phyloP scores from a whole-genome alignment of 2,113 vertebrate species.

The Tonatia bakeri region DNA sequence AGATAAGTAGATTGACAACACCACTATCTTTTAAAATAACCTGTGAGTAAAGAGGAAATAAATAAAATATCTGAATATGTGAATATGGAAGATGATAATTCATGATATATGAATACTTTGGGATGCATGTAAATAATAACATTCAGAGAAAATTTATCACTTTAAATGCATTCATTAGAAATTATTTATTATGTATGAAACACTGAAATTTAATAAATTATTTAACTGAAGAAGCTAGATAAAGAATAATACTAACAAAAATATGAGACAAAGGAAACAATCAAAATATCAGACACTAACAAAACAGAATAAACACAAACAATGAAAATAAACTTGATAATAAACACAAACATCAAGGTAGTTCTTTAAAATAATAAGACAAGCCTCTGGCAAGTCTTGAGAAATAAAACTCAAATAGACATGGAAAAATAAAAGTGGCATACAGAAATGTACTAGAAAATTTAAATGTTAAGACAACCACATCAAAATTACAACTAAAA shows the following conservation, averaged over 20 bases:
- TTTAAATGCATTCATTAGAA: neutral
- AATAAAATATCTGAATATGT: neutral
- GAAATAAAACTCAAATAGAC: constrained; percentile 19
- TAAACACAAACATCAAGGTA: neutral
- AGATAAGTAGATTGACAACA: neutral
- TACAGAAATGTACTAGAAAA: too few relatives aligned
- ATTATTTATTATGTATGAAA: neutral
- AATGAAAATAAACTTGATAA: neutral
- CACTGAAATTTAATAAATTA: neutral
- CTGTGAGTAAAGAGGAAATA: neutral
- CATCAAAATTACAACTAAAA: too few relatives aligned
- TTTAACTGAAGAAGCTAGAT: neutral
- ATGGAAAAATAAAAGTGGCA: too few relatives aligned
- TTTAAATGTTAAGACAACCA: too few relatives aligned
- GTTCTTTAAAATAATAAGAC: neutral
- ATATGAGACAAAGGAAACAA: neutral
- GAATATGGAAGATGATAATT: neutral
- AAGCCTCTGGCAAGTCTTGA: neutral
- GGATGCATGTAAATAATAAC: neutral
- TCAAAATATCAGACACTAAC: neutral
- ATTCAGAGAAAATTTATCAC: neutral
- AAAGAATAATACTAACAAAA: constrained; percentile 15
- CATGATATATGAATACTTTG: neutral
- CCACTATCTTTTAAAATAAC: neutral
- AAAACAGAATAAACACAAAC: neutral